phyloP scores from a whole-genome alignment of 2,797 vertebrate species.

The Selene dorsalis region DNA sequence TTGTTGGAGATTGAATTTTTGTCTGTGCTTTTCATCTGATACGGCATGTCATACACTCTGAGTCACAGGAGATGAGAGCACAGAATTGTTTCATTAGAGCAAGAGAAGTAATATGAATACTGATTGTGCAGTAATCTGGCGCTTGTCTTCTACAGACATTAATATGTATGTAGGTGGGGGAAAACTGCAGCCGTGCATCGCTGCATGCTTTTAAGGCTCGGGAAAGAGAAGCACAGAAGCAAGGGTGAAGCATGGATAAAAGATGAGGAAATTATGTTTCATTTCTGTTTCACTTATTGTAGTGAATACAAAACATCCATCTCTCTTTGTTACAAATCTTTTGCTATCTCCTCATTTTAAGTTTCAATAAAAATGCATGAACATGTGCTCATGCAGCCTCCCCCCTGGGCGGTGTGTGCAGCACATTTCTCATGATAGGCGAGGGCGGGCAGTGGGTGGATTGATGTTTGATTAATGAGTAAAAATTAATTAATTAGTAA shows the following conservation, averaged over 20 bases:
- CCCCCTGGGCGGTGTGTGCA: conserved; percentile 41
- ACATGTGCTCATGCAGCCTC: conserved; percentile 46
- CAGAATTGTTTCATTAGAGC: conserved; percentile 64
- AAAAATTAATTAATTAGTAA: conserved; percentile 68
- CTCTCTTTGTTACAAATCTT: conserved; percentile 41
- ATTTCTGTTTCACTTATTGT: conserved; percentile 52
- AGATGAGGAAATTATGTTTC: conserved; percentile 46
- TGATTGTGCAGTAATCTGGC: conserved; percentile 59
- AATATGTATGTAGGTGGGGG: conserved; percentile 69
- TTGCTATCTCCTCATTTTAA: conserved; percentile 46
- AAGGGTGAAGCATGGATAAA: conserved; percentile 23
- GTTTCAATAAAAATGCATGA: conserved; percentile 65
- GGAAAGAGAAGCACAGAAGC: conserved; percentile 43
- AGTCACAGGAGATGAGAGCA: conserved; percentile 61
- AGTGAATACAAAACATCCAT: conserved; percentile 49
- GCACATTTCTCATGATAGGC: conserved; percentile 54
- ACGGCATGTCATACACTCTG: conserved; percentile 59
- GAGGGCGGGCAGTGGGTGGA: too few relatives aligned
- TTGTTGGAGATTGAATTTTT: conserved; percentile 76
- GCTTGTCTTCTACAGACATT: conserved; percentile 53
- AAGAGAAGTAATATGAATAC: conserved; percentile 68
- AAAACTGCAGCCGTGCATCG: conserved; percentile 52
- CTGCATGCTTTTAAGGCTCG: conserved; percentile 22
- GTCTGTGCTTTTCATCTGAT: conserved; percentile 68
- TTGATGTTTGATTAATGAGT: background rate